Conservation (phyloP, 35 echinoderm and acorn worm species). For the Anneissia japonica region DNA sequence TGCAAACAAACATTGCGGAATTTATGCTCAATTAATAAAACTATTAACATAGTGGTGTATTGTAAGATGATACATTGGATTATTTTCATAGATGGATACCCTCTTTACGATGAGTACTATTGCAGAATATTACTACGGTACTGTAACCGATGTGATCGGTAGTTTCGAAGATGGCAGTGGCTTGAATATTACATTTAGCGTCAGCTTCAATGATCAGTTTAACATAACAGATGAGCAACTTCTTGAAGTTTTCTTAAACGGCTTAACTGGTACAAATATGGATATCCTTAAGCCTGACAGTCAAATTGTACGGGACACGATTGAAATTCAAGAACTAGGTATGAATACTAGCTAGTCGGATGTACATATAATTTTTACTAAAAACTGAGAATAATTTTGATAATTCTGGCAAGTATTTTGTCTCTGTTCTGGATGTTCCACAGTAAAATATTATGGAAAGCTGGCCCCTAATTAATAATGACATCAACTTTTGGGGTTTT, state of each 20-base stretch:
- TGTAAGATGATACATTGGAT: too few species aligned
- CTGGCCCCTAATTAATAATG: too few species aligned
- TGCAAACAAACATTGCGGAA: too few species aligned
- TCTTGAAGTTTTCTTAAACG: constrained; percentile 6
- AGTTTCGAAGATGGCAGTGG: not conserved
- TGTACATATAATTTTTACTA: too few species aligned
- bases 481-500: too few species aligned
- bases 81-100: not conserved
- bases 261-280: constrained; percentile 22
- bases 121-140: not conserved
- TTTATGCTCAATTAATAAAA: too few species aligned
- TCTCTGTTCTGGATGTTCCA: too few species aligned
- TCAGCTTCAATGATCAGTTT: not conserved
- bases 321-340: not conserved
- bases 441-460: too few species aligned
- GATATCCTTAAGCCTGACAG: constrained; percentile 40
- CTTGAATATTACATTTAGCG: not conserved
- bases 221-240: not conserved
- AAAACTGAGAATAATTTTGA: too few species aligned
- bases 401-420: too few species aligned
- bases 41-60: too few species aligned
- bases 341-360: too few species aligned
- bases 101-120: not conserved
- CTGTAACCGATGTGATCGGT: not conserved
- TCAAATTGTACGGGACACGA: not conserved